Percentiles rank a stretch among this genome's conserved stretches.
Evolutionary conservation across 2,888 invertebrate genomes (phyloP).

Genomic region (Heteromyza rotundicornis): DNA sequence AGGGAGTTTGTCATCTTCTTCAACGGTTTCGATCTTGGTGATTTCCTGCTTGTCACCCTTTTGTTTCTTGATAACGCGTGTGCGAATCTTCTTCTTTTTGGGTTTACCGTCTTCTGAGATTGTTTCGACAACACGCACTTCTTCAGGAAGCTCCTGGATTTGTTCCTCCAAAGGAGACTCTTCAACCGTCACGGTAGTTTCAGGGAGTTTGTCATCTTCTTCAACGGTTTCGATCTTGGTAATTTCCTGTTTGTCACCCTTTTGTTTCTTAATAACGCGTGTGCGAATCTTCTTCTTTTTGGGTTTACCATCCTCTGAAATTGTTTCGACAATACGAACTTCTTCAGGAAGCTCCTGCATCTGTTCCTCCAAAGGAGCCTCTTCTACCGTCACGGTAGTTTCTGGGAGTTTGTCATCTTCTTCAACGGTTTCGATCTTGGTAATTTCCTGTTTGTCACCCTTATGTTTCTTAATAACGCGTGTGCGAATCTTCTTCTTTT

Average conservation of each 20-base stretch:
- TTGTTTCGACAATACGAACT: constrained; percentile 10
- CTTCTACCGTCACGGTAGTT: constrained; percentile 16
- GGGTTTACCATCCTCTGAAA: constrained; percentile 17
- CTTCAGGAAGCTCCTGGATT: constrained; percentile 25
- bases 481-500: constrained; percentile 15
- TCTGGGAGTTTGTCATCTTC: constrained; percentile 18
- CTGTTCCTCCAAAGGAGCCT: constrained; percentile 13
- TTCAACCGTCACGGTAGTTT: constrained; percentile 15
- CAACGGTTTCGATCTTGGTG: constrained; percentile 31
- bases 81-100: constrained; percentile 26
- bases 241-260: constrained; percentile 19
- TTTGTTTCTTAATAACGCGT: constrained; percentile 18
- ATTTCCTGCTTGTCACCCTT: constrained; percentile 31
- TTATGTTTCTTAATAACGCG: constrained; percentile 20
- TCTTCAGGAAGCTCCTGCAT: constrained; percentile 25
- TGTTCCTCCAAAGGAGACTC: constrained; percentile 16
- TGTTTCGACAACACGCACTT: constrained; percentile 23
- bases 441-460: constrained; percentile 17
- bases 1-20: constrained; percentile 30
- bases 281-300: constrained; percentile 16
- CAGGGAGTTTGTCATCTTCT: constrained; percentile 15
- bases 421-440: constrained; percentile 19
- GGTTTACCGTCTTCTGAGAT: constrained; percentile 29
- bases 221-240: constrained; percentile 19
- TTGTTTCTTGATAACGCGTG: constrained; percentile 27